phyloP scores from a whole-genome alignment of 2,797 vertebrate species.

The Champsocephalus gunnari region DNA sequence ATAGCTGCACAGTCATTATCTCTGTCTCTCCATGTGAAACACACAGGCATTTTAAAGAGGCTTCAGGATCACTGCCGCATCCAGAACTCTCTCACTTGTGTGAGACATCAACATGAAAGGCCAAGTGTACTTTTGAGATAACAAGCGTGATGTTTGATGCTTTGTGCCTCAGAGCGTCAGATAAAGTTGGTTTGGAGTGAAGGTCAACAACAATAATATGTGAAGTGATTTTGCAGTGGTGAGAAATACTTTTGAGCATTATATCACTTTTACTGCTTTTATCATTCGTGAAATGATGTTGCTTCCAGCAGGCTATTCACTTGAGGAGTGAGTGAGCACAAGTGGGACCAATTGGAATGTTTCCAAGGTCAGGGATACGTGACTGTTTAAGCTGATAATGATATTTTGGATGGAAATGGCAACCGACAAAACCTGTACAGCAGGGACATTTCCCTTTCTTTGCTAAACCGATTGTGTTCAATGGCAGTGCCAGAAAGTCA shows the following conservation, averaged over 20 bases:
- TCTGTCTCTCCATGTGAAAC: conserved; percentile 45
- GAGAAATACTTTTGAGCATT: background rate
- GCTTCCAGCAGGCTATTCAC: background rate
- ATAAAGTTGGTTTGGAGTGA: conserved; percentile 24
- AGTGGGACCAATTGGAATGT: background rate
- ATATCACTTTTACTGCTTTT: background rate
- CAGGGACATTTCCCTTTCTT: no score
- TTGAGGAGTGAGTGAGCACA: no score
- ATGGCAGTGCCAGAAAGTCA: no score
- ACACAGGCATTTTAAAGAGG: conserved; percentile 34
- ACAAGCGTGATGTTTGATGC: conserved; percentile 27
- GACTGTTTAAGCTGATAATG: background rate
- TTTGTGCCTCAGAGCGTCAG: conserved; percentile 18
- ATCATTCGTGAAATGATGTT: conserved; percentile 3
- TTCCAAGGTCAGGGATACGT: background rate
- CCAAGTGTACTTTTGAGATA: conserved; percentile 23
- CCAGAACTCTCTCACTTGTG: conserved; percentile 23
- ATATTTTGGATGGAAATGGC: background rate
- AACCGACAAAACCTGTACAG: background rate
- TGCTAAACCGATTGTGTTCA: no score
- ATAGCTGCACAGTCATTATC: conserved; percentile 60
- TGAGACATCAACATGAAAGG: conserved; percentile 32
- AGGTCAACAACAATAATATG: conserved; percentile 20
- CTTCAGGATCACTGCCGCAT: conserved; percentile 32
- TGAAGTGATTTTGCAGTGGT: background rate